Base-by-base conservation (phyloP, 2,888 invertebrate genomes). In the Drosophila anomalata region DNA sequence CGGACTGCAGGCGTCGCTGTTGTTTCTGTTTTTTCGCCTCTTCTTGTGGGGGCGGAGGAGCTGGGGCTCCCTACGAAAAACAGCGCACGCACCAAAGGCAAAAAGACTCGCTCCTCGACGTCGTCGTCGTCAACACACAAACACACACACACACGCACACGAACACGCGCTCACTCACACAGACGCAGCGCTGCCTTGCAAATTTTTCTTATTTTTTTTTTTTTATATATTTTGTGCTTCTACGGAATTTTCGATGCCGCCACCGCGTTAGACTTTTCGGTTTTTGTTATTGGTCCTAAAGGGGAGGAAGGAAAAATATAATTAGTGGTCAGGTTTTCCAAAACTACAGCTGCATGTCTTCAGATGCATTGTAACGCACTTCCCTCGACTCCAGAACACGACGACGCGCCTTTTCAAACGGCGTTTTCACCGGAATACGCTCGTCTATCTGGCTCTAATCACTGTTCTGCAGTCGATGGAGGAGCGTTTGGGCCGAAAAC, bases 11-110 rank as follows among this genome's bases (percentile, higher is more conserved):
- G 48, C 44, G 65, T 48, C 60, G 58, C 57, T 62, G 59, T 82
- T 83, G 71, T 75, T 61, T 69, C 17, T 42, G 29, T 29, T 53
- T 70, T 69, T 22, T 33, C 31, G 39, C 62, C 53, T 67, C 53
- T 62, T 57, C 67, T 67, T 57, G 68, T 22, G 42, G 41, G 47
- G 72, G 63, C 68, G 75, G 69, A 72, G 75, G 73, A 60, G 63
- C 63, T 80, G 79, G 65, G 78, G 65, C 82, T 79, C 73, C 83
- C 76, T 76, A 39, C 83, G 79, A 77, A 83, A 83, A 79, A 85
- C 82, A 83, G 79, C 87, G 79, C 84, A 80, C 79, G 87, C 87
- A 80, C 87, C 80, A 80, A 69, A 80, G 74, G 56, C 77, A 82
- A 74, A 61, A 75, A 81, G 69, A 53, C 24, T 65, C 56, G 73